Percentiles rank a stretch among this genome's conserved stretches.
Conservation (phyloP, 2,888 invertebrate genomes). For the Priocnemis perturbator region DNA sequence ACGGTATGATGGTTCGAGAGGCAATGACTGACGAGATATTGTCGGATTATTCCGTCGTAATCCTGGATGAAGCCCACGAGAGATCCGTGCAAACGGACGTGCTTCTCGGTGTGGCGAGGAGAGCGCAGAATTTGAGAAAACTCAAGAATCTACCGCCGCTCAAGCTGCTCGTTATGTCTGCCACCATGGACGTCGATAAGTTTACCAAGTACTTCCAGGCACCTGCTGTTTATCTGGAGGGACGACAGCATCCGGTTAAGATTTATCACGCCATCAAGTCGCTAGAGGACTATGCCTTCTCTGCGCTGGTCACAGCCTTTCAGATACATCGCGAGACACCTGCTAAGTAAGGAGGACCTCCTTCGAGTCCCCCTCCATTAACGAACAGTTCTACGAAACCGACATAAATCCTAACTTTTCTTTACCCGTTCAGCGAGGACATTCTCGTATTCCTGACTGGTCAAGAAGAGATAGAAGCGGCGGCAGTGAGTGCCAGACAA, state of each 20-base stretch:
- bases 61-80: conserved; percentile 97
- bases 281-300: conserved; percentile 90
- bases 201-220: conserved; percentile 93
- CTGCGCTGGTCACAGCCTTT: conserved; percentile 90
- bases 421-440: conserved; percentile 82
- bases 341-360: conserved; percentile 79
- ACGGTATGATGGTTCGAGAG: conserved; percentile 95
- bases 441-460: conserved; percentile 96
- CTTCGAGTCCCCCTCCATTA: too few relatives aligned
- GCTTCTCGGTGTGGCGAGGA: conserved; percentile 93
- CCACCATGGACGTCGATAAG: conserved; percentile 97
- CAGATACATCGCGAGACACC: conserved; percentile 91
- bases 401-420: neutral
- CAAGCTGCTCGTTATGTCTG: conserved; percentile 93
- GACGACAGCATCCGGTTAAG: conserved; percentile 89
- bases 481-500: conserved; percentile 84
- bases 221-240: conserved; percentile 92
- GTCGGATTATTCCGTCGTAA: conserved; percentile 82
- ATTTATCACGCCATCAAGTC: conserved; percentile 83
- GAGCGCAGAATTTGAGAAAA: conserved; percentile 86
- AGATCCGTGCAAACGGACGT: conserved; percentile 96
- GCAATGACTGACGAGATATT: conserved; percentile 87
- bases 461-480: conserved; percentile 97
- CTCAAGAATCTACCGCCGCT: conserved; percentile 79
- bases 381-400: too few relatives aligned